A percentile compares a stretch with the other conserved stretches of the same genome.
Conservation (phyloP, 2,888 invertebrate species). For the Drosophila longiperda region DNA sequence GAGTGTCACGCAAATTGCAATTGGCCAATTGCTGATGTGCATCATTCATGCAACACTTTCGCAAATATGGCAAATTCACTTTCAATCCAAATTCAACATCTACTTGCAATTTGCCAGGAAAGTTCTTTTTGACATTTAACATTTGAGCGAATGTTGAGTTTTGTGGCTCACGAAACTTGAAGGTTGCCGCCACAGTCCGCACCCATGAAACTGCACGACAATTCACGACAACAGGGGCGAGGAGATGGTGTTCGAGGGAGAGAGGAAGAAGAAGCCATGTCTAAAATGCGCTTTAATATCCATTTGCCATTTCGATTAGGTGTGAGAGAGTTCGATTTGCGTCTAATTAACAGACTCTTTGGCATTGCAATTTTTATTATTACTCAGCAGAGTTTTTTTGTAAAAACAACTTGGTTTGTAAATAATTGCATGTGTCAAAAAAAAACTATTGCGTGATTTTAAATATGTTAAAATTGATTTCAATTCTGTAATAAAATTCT, state of each 20-base stretch:
- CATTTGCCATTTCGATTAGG: constrained; percentile 68
- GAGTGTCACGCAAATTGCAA: constrained; percentile 25
- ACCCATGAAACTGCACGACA: constrained; percentile 65
- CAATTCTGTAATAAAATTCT: no score
- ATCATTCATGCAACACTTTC: constrained; percentile 13
- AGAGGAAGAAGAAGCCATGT: constrained; percentile 3
- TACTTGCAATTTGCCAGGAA: constrained; percentile 47
- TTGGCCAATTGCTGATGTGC: constrained; percentile 17
- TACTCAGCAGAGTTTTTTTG: constrained; percentile 14
- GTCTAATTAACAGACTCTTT: constrained; percentile 60
- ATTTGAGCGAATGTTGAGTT: constrained; percentile 44
- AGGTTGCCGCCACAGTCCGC: constrained; percentile 62
- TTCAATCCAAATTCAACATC: not conserved
- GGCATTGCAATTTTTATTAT: constrained; percentile 55
- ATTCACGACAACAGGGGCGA: constrained; percentile 23
- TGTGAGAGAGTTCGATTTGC: constrained; percentile 55
- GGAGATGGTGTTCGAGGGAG: not conserved
- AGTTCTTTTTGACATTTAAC: constrained; percentile 73
- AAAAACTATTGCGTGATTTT: no score
- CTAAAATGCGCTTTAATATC: constrained; percentile 27
- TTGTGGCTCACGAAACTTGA: constrained; percentile 58
- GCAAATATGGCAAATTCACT: constrained; percentile 4
- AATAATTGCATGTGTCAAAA: not conserved
- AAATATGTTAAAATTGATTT: no score
- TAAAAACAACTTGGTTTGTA: not conserved